Percentiles rank a stretch among this genome's conserved stretches.
Conservation (phyloP, 1,140 invertebrate species). For the Harlomillsia oculata region DNA sequence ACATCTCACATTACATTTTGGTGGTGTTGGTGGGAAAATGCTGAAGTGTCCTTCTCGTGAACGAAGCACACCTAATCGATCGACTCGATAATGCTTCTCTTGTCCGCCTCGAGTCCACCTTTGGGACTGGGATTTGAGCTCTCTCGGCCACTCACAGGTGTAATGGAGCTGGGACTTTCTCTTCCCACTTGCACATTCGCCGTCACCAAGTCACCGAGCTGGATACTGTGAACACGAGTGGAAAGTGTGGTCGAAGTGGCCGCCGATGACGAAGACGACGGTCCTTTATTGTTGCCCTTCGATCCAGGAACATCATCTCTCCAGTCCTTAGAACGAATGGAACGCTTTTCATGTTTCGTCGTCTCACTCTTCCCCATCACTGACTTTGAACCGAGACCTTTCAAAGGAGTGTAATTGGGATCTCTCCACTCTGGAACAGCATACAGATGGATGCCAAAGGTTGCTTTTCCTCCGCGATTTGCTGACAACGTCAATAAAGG, state of each 20-base stretch:
- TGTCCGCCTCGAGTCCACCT: too few relatives aligned
- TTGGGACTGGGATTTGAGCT: slow-evolving; percentile 3
- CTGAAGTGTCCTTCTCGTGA: too few relatives aligned
- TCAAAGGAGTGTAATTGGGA: slow-evolving; percentile 8
- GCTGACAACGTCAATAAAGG: slow-evolving; percentile 69
- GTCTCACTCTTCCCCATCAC: neutral
- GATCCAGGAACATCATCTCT: neutral
- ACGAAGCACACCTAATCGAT: too few relatives aligned
- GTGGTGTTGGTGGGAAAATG: too few relatives aligned
- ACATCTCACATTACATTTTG: too few relatives aligned
- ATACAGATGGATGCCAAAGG: slow-evolving; percentile 64
- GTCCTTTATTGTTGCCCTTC: slow-evolving; percentile 16
- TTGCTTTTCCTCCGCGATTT: slow-evolving; percentile 60
- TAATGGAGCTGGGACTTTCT: slow-evolving; percentile 3
- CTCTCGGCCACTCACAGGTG: neutral
- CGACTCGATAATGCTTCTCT: too few relatives aligned
- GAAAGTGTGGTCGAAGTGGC: slow-evolving; percentile 11
- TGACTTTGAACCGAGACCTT: slow-evolving; percentile 1
- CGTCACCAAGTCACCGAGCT: slow-evolving; percentile 21
- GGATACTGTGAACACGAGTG: slow-evolving; percentile 19
- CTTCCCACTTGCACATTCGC: slow-evolving; percentile 7
- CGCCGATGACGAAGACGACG: slow-evolving; percentile 21
- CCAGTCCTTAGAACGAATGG: slow-evolving; percentile 1
- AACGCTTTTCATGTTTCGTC: neutral
- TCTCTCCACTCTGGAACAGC: too few relatives aligned